Conservation (phyloP, 1,140 invertebrate species). For the Drosophila sturtevanti region DNA sequence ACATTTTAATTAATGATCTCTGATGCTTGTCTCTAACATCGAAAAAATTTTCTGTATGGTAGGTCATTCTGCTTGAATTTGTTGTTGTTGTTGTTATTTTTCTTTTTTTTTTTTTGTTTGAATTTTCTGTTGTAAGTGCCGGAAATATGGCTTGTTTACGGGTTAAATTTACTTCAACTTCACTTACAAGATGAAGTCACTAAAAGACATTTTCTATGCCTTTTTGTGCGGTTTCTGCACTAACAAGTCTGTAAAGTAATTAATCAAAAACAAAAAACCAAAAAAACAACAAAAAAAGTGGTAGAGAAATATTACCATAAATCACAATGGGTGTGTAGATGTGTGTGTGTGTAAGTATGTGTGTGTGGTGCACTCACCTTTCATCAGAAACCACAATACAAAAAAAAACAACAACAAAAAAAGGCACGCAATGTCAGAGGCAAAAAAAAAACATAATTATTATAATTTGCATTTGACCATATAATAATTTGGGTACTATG, state of each 20-base stretch:
- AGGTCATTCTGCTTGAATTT: constrained; percentile 45
- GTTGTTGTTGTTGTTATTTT: not conserved
- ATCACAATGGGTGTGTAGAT: constrained; percentile 41
- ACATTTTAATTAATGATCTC: constrained; percentile 80
- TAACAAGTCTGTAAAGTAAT: constrained; percentile 40
- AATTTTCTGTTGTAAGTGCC: constrained; percentile 55
- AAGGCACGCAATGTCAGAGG: constrained; percentile 22
- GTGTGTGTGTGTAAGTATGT: not conserved
- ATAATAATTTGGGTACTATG: constrained; percentile 24
- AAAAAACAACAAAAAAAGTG: constrained; percentile 14
- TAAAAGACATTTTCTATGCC: constrained; percentile 37
- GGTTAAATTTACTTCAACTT: constrained; percentile 35
- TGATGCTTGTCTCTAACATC: constrained; percentile 39
- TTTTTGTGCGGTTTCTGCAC: constrained; percentile 39
- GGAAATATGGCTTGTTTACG: constrained; percentile 67
- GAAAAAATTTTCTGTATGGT: constrained; percentile 34
- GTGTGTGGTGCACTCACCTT: constrained; percentile 41
- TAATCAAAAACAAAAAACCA: constrained; percentile 60
- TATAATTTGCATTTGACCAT: constrained; percentile 69
- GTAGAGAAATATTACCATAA: constrained; percentile 37
- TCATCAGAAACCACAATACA: constrained; percentile 19
- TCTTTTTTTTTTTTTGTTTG: not conserved
- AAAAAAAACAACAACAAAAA: not conserved
- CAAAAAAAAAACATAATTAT: constrained; percentile 70
- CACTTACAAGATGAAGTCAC: constrained; percentile 50